Evolutionary conservation across 2,888 invertebrate genomes (phyloP).

Genomic region (Taenaris catops): DNA sequence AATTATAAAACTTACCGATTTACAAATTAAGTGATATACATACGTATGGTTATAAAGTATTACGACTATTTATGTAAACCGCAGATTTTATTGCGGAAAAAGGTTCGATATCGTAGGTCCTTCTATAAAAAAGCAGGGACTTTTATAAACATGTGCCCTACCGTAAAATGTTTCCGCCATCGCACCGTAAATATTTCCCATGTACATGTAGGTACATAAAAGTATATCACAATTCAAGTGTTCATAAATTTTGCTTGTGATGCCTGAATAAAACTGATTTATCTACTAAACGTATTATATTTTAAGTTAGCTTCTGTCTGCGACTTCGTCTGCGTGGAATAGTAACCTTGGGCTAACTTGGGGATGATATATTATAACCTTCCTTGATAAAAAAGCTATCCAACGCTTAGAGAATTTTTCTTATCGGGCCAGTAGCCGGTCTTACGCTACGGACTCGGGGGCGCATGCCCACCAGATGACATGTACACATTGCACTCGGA

Average conservation of each 20-base stretch:
- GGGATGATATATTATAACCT: too few species aligned
- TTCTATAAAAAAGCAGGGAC: constrained; percentile 31
- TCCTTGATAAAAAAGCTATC: too few species aligned
- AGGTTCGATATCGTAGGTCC: constrained; percentile 8
- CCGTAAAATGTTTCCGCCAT: constrained; percentile 17
- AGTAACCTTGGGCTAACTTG: too few species aligned
- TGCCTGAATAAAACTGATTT: constrained; percentile 6
- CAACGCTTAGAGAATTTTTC: too few species aligned
- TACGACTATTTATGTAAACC: constrained; percentile 3
- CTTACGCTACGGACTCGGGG: too few species aligned
- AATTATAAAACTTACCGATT: too few species aligned
- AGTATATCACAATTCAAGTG: constrained; percentile 10
- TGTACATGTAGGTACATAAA: constrained; percentile 10
- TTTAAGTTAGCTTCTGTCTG: neutral
- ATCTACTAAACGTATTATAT: constrained; percentile 2
- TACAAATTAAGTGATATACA: too few species aligned
- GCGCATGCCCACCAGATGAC: too few species aligned
- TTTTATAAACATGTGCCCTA: constrained; percentile 48
- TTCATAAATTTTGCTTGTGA: constrained; percentile 7
- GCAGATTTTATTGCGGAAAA: constrained; percentile 11
- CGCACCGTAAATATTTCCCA: constrained; percentile 9
- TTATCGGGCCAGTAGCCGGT: too few species aligned
- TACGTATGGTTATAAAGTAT: neutral
- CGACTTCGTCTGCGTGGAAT: too few species aligned
- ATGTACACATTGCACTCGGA: too few species aligned